Evolutionary conservation across 2,797 vertebrate genomes (phyloP).

Genomic region (Antrozous pallidus): DNA sequence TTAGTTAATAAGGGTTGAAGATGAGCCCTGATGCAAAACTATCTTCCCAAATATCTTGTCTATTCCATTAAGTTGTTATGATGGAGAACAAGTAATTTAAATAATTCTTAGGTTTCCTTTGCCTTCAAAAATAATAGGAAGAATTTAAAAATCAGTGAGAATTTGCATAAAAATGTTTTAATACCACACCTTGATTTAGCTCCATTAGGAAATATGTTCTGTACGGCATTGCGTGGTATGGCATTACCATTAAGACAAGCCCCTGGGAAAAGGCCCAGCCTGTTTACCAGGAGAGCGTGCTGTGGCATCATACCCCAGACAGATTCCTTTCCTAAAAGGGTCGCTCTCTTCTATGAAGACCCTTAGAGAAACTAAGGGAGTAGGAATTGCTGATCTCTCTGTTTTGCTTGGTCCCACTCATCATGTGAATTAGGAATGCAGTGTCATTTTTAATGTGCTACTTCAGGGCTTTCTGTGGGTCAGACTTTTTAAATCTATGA

Average conservation of each 20-base stretch:
- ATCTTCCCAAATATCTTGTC: neutral
- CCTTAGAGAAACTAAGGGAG: neutral
- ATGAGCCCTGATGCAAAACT: neutral
- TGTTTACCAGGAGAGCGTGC: neutral
- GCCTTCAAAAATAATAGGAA: neutral
- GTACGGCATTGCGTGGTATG: neutral
- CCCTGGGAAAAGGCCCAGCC: neutral
- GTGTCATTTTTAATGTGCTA: constrained; percentile 49
- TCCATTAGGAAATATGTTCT: neutral
- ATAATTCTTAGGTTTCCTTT: neutral
- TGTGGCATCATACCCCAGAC: neutral
- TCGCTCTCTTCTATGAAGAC: neutral
- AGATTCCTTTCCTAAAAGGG: constrained; percentile 47
- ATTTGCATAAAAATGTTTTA: neutral
- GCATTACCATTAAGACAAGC: constrained; percentile 14
- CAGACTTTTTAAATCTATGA: constrained; percentile 41
- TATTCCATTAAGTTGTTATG: neutral
- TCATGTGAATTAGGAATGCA: constrained; percentile 45
- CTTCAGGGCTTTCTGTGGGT: constrained; percentile 35
- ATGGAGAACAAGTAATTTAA: neutral
- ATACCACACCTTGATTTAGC: neutral
- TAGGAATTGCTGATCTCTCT: constrained; percentile 39
- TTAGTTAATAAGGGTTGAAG: neutral
- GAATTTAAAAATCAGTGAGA: neutral
- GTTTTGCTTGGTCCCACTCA: constrained; percentile 6